Conservation (phyloP, 2,888 invertebrate species). For the Coelogynopora nodosa region DNA sequence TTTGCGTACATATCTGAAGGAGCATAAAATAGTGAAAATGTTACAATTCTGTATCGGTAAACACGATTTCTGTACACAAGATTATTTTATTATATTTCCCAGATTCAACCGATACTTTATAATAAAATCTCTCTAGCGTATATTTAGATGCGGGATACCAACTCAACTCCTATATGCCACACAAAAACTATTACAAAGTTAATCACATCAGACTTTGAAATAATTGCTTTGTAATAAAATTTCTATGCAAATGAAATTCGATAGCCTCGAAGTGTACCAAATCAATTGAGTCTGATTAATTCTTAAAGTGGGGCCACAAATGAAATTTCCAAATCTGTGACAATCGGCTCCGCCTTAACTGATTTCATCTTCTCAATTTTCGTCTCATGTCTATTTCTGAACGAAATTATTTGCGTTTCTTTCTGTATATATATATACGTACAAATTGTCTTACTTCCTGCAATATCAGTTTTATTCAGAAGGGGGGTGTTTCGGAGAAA, state of each 20-base stretch:
- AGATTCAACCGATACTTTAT: background rate
- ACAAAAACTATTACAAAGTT: constrained; percentile 1
- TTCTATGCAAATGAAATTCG: constrained; percentile 20
- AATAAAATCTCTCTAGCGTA: background rate
- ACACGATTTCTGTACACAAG: background rate
- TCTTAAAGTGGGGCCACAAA: constrained; percentile 11
- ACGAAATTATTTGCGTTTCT: no score
- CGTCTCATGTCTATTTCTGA: no score
- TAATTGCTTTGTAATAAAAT: constrained; percentile 31
- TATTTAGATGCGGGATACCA: background rate
- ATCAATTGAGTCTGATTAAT: constrained; percentile 31
- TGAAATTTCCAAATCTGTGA: constrained; percentile 28
- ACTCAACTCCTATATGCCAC: background rate
- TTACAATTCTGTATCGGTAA: background rate
- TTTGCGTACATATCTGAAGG: background rate
- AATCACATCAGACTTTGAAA: constrained; percentile 24
- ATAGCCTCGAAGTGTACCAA: background rate
- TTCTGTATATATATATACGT: no score
- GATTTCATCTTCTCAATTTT: background rate
- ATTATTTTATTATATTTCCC: no score
- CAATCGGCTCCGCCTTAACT: background rate
- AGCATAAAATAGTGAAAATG: background rate
- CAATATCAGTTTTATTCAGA: no score
- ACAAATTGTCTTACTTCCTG: no score
- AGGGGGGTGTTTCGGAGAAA: no score